phyloP scores from a whole-genome alignment of 1,140 invertebrate genomes.

The Elymnias hypermnestra region DNA sequence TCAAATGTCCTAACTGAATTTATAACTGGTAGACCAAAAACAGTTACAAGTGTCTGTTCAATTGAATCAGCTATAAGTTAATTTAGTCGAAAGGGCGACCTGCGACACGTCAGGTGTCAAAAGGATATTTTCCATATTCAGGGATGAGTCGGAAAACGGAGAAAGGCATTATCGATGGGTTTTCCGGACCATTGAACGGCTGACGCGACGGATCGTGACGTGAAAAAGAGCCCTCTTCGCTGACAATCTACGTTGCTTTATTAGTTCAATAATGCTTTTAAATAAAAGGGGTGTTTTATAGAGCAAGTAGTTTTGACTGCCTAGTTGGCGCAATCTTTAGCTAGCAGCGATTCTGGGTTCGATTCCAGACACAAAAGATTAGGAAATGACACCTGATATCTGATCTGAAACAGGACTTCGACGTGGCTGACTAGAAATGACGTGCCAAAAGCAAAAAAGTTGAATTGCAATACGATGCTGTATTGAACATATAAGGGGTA shows the following conservation, averaged over 20 bases:
- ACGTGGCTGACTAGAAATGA: too few relatives aligned
- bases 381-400: too few relatives aligned
- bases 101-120: slow-evolving; percentile 24
- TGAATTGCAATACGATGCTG: too few relatives aligned
- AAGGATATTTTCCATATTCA: slow-evolving; percentile 29
- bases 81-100: slow-evolving; percentile 10
- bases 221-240: slow-evolving; percentile 29
- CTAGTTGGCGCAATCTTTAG: too few relatives aligned
- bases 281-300: not conserved
- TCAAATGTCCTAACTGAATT: too few relatives aligned
- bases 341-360: too few relatives aligned
- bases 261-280: slow-evolving; percentile 26
- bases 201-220: slow-evolving; percentile 31
- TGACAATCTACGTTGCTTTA: slow-evolving; percentile 30
- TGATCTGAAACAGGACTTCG: too few relatives aligned
- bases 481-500: too few relatives aligned
- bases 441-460: too few relatives aligned
- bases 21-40: not conserved
- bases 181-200: slow-evolving; percentile 35
- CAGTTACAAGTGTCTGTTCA: not conserved
- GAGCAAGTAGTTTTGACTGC: not conserved
- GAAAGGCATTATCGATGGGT: slow-evolving; percentile 32
- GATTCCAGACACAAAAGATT: too few relatives aligned
- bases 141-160: slow-evolving; percentile 24
- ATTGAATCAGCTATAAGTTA: slow-evolving; percentile 2